Conservation (phyloP, 2,797 vertebrate genomes). For the Coracias cyanogaster region DNA sequence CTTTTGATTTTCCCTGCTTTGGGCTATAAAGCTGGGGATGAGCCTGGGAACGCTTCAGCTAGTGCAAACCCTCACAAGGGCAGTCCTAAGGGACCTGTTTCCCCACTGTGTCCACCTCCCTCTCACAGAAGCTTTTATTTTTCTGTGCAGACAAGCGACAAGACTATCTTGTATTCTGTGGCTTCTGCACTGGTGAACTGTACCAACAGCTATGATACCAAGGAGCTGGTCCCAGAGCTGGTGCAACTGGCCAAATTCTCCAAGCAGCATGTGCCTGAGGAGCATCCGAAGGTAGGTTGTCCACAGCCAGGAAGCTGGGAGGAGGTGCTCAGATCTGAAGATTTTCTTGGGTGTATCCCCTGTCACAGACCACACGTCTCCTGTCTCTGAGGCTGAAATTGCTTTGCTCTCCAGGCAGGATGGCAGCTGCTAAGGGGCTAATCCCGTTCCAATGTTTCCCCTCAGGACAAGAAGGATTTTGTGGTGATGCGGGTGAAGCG, state of each 20-base stretch:
- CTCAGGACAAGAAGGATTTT: slow-evolving; percentile 97
- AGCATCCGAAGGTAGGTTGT: slow-evolving; percentile 92
- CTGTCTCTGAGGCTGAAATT: neutral
- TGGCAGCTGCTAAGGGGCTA: neutral
- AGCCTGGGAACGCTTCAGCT: neutral
- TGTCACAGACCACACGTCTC: neutral
- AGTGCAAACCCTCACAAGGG: accelerated
- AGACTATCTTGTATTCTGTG: slow-evolving; percentile 95
- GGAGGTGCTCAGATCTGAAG: neutral
- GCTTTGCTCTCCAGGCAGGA: neutral
- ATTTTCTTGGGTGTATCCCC: neutral
- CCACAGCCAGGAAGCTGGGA: neutral
- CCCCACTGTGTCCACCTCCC: neutral
- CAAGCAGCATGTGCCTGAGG: slow-evolving; percentile 97
- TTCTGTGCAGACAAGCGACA: slow-evolving; percentile 87
- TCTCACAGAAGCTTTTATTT: neutral
- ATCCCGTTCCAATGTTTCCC: neutral
- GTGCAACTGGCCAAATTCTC: slow-evolving; percentile 97
- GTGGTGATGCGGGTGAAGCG: slow-evolving; percentile 89
- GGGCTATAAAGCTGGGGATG: neutral
- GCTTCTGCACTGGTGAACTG: slow-evolving; percentile 93
- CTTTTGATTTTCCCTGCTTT: neutral
- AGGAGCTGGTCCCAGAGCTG: slow-evolving; percentile 94
- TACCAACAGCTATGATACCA: slow-evolving; percentile 95
- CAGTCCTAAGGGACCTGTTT: neutral